These are phyloP conservation scores for Athrips mouffetella DNA, from an alignment of 2,888 invertebrate genomes.

Conservation along the genomic window DNA sequence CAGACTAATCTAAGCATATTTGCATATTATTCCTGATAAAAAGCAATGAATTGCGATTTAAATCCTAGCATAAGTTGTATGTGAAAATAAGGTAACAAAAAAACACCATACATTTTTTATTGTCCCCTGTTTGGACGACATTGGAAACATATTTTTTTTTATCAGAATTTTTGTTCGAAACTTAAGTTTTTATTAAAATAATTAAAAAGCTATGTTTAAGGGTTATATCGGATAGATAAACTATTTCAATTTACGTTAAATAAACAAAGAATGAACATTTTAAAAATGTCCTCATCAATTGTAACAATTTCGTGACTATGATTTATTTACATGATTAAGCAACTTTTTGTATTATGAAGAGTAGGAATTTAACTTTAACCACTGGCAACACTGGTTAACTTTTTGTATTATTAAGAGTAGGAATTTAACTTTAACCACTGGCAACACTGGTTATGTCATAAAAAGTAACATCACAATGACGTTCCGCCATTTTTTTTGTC, in stretches of 20 bases:
- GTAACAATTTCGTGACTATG: too few relatives aligned
- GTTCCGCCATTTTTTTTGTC: conserved; percentile 13
- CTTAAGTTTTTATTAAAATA: conserved; percentile 13
- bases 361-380: too few relatives aligned
- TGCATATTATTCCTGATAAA: conserved; percentile 13
- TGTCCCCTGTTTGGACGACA: conserved; percentile 12
- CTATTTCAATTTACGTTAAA: conserved; percentile 16
- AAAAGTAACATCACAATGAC: conserved; percentile 18
- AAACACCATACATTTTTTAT: conserved; percentile 6
- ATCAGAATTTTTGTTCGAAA: conserved; percentile 8
- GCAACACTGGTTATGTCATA: conserved; percentile 15
- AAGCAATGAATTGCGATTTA: conserved; percentile 6
- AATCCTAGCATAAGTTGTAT: conserved; percentile 12
- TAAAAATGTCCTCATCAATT: conserved; percentile 4
- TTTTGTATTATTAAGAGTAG: too few relatives aligned
- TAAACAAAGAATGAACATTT: conserved; percentile 12
- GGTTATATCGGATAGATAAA: conserved; percentile 12
- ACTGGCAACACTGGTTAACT: too few relatives aligned
- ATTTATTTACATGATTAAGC: not conserved
- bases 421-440: conserved; percentile 17
- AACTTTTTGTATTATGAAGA: conserved; percentile 13
- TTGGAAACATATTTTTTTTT: conserved; percentile 9
- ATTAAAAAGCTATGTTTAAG: conserved; percentile 15
- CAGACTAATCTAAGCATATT: conserved; percentile 6
- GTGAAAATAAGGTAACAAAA: conserved; percentile 11